These are phyloP conservation scores for Saccostrea cuccullata DNA, from an alignment of 1,140 invertebrate genomes.

Conservation along the genomic window DNA sequence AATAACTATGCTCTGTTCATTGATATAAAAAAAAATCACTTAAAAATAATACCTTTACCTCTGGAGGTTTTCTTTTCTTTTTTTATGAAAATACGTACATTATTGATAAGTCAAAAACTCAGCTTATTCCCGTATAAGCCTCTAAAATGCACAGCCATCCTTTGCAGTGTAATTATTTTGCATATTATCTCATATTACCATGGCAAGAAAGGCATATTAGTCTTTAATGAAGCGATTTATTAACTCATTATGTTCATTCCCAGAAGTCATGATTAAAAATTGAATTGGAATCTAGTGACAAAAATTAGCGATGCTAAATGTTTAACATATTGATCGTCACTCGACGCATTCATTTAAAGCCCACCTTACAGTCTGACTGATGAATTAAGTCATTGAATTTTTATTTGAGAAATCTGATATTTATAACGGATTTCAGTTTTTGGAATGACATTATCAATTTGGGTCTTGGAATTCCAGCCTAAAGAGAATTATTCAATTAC, in stretches of 20 bases:
- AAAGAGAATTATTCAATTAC: conserved; percentile 5
- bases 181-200: conserved; percentile 2
- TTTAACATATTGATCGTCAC: conserved; percentile 31
- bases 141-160: neutral
- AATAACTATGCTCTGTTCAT: too few relatives aligned
- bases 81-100: neutral
- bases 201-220: neutral
- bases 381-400: conserved; percentile 31
- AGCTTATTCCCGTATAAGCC: neutral
- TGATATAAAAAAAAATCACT: too few relatives aligned
- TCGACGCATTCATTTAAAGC: conserved; percentile 14
- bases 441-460: conserved; percentile 22
- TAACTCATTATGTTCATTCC: neutral
- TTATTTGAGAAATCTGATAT: conserved; percentile 30
- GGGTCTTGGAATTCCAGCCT: neutral
- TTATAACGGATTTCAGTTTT: conserved; percentile 14
- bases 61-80: neutral
- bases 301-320: conserved; percentile 20
- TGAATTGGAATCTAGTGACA: conserved; percentile 15
- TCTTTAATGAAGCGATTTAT: conserved; percentile 8
- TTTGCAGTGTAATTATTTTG: conserved; percentile 15
- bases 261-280: conserved; percentile 28
- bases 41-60: too few relatives aligned
- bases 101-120: neutral
- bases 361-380: neutral